Evolutionary conservation across 2,888 invertebrate genomes (phyloP).

Genomic region (Cantharis rustica): DNA sequence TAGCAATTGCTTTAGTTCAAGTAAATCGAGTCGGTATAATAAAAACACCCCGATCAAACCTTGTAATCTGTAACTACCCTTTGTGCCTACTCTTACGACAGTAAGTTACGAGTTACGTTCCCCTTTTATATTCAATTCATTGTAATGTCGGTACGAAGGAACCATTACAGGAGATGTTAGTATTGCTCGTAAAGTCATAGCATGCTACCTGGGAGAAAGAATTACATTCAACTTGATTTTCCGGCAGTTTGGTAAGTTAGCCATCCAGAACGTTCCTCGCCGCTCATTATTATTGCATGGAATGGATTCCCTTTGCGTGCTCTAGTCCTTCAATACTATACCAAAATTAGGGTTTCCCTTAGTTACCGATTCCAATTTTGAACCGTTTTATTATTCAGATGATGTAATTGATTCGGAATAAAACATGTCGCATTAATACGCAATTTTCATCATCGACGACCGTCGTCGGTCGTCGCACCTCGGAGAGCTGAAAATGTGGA

Average conservation of each 20-base stretch:
- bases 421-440: slow-evolving; percentile 12
- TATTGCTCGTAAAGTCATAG: slow-evolving; percentile 28
- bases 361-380: slow-evolving; percentile 21
- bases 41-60: slow-evolving; percentile 35
- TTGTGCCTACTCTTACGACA: slow-evolving; percentile 34
- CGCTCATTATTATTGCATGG: slow-evolving; percentile 35
- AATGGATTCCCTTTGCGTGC: slow-evolving; percentile 28
- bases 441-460: background rate
- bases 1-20: slow-evolving; percentile 29
- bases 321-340: slow-evolving; percentile 28
- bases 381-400: slow-evolving; percentile 26
- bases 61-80: slow-evolving; percentile 39
- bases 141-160: slow-evolving; percentile 26
- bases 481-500: background rate
- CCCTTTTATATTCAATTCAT: slow-evolving; percentile 34
- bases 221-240: slow-evolving; percentile 34
- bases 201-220: slow-evolving; percentile 31
- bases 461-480: background rate
- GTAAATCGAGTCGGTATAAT: slow-evolving; percentile 31
- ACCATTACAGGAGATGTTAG: slow-evolving; percentile 27
- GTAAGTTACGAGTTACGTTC: slow-evolving; percentile 30
- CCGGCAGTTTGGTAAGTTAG: slow-evolving; percentile 29
- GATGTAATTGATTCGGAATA: slow-evolving; percentile 26
- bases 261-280: slow-evolving; percentile 28
- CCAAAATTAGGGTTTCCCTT: slow-evolving; percentile 29